Percentiles rank a stretch among this genome's conserved stretches.
These are phyloP conservation scores for Indicator maculatus DNA, from an alignment of 2,113 vertebrate species.

Conservation along the genomic window DNA sequence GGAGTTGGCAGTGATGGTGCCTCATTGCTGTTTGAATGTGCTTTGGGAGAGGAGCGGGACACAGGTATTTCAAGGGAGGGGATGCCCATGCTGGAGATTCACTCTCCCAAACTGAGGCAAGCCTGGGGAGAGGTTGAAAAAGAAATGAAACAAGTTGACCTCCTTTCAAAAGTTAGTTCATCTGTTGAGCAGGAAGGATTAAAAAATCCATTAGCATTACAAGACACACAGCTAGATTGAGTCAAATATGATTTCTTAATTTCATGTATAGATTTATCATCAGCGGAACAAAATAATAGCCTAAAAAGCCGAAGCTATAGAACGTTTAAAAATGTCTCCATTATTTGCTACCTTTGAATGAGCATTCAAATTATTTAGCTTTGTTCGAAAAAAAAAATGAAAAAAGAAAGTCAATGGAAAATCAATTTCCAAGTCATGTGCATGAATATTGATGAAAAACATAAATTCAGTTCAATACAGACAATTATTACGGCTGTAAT, in stretches of 20 bases:
- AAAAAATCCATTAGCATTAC: not conserved
- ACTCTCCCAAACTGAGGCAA: not conserved
- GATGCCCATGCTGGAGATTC: not conserved
- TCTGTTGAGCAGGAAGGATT: not conserved
- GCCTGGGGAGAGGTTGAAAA: not conserved
- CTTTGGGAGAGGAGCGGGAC: not conserved
- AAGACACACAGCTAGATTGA: not conserved
- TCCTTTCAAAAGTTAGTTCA: not conserved
- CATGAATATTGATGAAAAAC: constrained; percentile 36
- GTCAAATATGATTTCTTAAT: constrained; percentile 30
- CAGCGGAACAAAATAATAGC: not conserved
- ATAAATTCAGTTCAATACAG: not conserved
- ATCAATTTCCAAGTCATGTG: constrained; percentile 42
- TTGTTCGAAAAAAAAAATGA: constrained; percentile 17
- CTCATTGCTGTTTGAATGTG: not conserved
- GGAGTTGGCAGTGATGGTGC: accelerated
- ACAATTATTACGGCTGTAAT: not conserved
- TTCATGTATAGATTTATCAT: not conserved
- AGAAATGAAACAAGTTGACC: not conserved
- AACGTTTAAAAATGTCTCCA: not conserved
- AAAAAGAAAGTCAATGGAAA: constrained; percentile 19
- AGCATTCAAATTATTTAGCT: not conserved
- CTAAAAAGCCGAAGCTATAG: not conserved
- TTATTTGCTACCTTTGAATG: constrained; percentile 27
- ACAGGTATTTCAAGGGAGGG: accelerated